A percentile compares a stretch with the other conserved stretches of the same genome.
Evolutionary conservation across 2,113 vertebrate genomes (phyloP).

Genomic region (Chascanopsetta lugubris): DNA sequence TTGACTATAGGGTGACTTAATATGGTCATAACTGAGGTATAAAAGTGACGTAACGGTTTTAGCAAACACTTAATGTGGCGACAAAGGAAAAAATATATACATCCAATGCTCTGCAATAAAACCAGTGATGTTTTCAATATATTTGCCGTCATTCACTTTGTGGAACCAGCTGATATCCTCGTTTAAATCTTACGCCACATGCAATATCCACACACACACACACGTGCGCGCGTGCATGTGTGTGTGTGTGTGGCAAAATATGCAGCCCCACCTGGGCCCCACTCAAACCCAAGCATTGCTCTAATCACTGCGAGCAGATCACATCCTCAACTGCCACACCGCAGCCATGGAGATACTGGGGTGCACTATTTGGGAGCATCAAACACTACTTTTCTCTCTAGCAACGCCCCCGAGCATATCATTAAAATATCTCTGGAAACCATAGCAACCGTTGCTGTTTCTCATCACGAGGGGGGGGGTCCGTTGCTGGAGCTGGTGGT

Average conservation of each 20-base stretch:
- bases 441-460: slow-evolving; percentile 66
- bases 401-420: slow-evolving; percentile 53
- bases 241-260: slow-evolving; percentile 26
- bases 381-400: slow-evolving; percentile 26
- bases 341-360: slow-evolving; percentile 1
- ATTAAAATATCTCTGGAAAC: slow-evolving; percentile 52
- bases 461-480: slow-evolving; percentile 41
- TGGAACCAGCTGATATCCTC: not conserved
- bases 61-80: not conserved
- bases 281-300: slow-evolving; percentile 20
- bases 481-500: slow-evolving; percentile 36
- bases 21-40: not conserved
- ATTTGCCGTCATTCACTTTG: not conserved
- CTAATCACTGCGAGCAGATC: slow-evolving; percentile 25
- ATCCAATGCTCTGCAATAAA: not conserved
- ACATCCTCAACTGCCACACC: slow-evolving; percentile 15
- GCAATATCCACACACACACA: not conserved
- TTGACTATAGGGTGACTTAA: too few species aligned
- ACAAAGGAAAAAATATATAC: not conserved
- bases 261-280: slow-evolving; percentile 18
- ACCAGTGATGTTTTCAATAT: not conserved
- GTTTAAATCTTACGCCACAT: not conserved
- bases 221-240: too few species aligned
- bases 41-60: not conserved
- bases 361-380: not conserved